Percentiles rank a stretch among this genome's conserved stretches.
phyloP scores from a whole-genome alignment of 2,797 vertebrate genomes.

The Hydrolagus colliei region DNA sequence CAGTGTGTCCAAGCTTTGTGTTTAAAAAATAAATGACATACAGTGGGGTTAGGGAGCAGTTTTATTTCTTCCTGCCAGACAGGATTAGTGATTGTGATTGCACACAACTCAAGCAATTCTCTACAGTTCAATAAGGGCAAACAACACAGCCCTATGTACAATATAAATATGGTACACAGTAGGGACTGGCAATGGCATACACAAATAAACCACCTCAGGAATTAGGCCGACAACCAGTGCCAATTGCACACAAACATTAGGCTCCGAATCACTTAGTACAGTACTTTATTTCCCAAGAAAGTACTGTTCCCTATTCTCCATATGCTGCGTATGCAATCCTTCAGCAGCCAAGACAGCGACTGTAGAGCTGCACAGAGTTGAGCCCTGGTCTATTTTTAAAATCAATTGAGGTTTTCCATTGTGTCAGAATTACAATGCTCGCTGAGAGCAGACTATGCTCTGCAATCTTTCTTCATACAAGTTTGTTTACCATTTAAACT shows the following conservation, averaged over 20 bases:
- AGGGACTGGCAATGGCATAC: background rate
- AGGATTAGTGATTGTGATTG: background rate
- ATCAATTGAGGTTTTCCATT: background rate
- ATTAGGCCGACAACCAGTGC: too few species aligned
- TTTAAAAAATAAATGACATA: background rate
- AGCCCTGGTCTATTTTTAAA: background rate
- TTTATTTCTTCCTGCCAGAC: background rate
- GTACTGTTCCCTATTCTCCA: background rate
- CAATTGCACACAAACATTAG: background rate
- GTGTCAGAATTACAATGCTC: background rate
- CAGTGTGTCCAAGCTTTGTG: background rate
- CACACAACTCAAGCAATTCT: background rate
- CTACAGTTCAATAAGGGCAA: background rate
- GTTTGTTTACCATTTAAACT: constrained; percentile 16
- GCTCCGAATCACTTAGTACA: background rate
- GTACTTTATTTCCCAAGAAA: constrained; percentile 4
- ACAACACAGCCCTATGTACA: background rate
- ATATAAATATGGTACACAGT: background rate
- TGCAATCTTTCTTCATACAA: background rate
- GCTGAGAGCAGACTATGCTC: background rate
- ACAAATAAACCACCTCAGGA: too few species aligned
- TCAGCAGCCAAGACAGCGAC: too few species aligned
- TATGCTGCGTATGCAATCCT: too few species aligned
- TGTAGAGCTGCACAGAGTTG: background rate
- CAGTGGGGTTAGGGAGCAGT: too few species aligned